phyloP scores from a whole-genome alignment of 2,113 vertebrate species.

The Lasiurus cinereus region DNA sequence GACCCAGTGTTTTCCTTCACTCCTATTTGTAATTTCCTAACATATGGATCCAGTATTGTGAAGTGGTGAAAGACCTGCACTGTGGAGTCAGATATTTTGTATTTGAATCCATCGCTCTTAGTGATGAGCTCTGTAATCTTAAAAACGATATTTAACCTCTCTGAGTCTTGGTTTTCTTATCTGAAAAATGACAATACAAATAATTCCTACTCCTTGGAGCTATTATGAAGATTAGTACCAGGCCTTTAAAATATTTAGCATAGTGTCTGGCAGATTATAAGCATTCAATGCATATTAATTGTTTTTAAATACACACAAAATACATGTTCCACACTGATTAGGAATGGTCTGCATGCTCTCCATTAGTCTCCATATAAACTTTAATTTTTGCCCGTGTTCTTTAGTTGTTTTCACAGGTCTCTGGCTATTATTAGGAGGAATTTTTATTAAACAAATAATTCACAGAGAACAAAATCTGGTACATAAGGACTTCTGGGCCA shows the following conservation, averaged over 20 bases:
- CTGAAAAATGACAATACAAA: conserved; percentile 34
- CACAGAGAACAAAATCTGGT: conserved; percentile 33
- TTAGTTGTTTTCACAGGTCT: conserved; percentile 24
- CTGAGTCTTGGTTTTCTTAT: conserved; percentile 20
- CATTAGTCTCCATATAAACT: background rate
- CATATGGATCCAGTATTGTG: background rate
- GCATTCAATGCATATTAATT: background rate
- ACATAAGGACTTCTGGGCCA: background rate
- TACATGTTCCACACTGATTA: background rate
- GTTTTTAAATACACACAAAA: background rate
- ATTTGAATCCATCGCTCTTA: conserved; percentile 21
- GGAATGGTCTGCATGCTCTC: background rate
- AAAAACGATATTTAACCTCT: background rate
- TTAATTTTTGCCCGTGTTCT: background rate
- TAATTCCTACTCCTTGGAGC: background rate
- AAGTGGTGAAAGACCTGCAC: background rate
- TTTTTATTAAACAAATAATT: conserved; percentile 66
- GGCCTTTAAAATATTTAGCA: background rate
- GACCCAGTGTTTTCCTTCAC: background rate
- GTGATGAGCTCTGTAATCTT: conserved; percentile 9
- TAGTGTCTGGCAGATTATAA: background rate
- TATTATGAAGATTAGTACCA: background rate
- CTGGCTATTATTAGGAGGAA: background rate
- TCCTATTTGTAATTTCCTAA: background rate
- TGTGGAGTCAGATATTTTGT: conserved; percentile 31